Base-by-base conservation (phyloP, 1,140 invertebrate genomes). In the Calycopis cecrops region DNA sequence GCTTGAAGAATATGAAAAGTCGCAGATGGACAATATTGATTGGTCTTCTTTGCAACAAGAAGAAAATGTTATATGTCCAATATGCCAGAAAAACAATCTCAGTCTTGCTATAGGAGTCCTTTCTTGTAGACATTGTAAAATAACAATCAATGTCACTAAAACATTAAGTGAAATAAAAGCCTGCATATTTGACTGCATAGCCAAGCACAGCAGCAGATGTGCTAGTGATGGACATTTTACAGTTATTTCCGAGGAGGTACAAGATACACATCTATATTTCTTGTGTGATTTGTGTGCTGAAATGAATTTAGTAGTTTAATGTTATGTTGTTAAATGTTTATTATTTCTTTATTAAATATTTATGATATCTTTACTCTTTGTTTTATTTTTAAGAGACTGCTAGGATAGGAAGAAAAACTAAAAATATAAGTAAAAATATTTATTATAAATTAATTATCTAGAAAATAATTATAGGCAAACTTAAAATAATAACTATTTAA, bases 1-100 rank as follows among this genome's bases (percentile, higher is more conserved):
- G 52, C 17, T 73, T 38, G 67, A 76, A 59, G 80, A 86, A 64
- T 80, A 84, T 76, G 79, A 86, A 59, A 83, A 74, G 66, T 71
- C 74, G 21, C 65, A 79, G 53, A 54, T 54, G 38, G 65, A 71
- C 35, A 61, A 79, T 59, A 37, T 77, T 57, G 78, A 83, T 55
- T 79, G 73, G 79, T 76, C 71, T 35, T 18, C 54, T 42, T 54
- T 77, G 34, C 68, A 79, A 54, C 52, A 73, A 64, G 74, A 79
- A 55, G 69, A 78, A 40, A 66, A 71, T 71, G 71, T 84, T 9
- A 79, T 83, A 62, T 86, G 83, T 59, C 75, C 75, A 16, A 59
- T 84, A 10, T 86, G 83, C 52, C 73, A 81, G 58, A 86, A 76
- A 62, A 63, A 56, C 14, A 80, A 86, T 51, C 67, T 84, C 33